Percentiles rank a stretch among this genome's conserved stretches.
Evolutionary conservation across 2,888 invertebrate species (phyloP).

Genomic region (Lasioglossum zephyrum): DNA sequence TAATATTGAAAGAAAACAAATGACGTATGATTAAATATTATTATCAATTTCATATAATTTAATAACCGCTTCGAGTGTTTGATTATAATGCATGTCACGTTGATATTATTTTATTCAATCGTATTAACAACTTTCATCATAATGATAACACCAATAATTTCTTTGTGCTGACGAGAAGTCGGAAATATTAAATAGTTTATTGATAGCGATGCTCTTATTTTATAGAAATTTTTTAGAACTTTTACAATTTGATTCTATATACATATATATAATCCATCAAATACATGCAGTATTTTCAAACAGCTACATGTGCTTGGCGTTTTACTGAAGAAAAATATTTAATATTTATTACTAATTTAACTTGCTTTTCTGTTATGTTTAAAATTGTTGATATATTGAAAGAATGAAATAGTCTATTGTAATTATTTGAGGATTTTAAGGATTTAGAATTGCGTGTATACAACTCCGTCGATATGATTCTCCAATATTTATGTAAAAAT

Average conservation of each 20-base stretch:
- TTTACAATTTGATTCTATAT: background rate
- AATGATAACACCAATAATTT: background rate
- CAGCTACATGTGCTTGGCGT: constrained; percentile 24
- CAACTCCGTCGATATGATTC: background rate
- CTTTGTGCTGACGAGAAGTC: background rate
- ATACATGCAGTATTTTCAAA: constrained; percentile 54
- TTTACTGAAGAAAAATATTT: constrained; percentile 30
- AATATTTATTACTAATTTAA: constrained; percentile 54
- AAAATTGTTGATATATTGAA: constrained; percentile 34
- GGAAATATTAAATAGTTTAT: background rate
- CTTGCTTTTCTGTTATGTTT: constrained; percentile 41
- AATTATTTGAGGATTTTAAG: constrained; percentile 5
- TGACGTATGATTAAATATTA: constrained; percentile 12
- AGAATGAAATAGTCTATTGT: constrained; percentile 21
- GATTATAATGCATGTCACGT: constrained; percentile 36
- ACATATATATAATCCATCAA: background rate
- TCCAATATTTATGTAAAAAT: constrained; percentile 12
- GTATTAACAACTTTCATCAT: background rate
- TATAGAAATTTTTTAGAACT: background rate
- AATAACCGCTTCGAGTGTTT: constrained; percentile 35
- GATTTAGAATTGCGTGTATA: constrained; percentile 35
- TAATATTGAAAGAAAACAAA: background rate
- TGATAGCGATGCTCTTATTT: background rate
- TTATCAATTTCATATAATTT: constrained; percentile 17
- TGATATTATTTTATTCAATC: constrained; percentile 19